phyloP scores from a whole-genome alignment of 2,797 vertebrate species.

The Naso thynnoides region DNA sequence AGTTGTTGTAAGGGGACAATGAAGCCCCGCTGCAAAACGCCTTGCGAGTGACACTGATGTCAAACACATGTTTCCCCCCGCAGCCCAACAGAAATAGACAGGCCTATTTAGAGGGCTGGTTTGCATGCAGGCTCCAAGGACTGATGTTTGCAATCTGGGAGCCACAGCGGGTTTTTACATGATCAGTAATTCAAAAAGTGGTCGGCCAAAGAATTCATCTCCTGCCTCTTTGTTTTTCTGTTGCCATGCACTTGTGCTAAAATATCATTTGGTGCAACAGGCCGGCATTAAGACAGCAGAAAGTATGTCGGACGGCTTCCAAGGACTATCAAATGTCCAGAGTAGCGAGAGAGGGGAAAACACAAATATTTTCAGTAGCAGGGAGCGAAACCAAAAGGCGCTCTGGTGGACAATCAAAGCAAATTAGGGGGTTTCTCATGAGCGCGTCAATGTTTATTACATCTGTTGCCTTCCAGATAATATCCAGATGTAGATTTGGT shows the following conservation, averaged over 20 bases:
- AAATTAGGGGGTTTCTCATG: conserved; percentile 80
- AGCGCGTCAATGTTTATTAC: conserved; percentile 72
- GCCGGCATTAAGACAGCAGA: conserved; percentile 79
- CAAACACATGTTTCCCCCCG: conserved; percentile 87
- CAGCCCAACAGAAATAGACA: conserved; percentile 87
- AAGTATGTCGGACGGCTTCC: conserved; percentile 77
- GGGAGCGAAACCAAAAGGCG: conserved; percentile 74
- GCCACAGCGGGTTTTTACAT: conserved; percentile 89
- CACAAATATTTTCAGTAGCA: conserved; percentile 81
- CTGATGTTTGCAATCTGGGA: conserved; percentile 90
- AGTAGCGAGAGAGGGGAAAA: conserved; percentile 71
- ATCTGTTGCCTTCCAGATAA: conserved; percentile 75
- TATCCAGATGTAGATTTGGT: conserved; percentile 76
- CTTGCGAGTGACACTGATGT: conserved; percentile 83
- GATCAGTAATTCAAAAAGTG: conserved; percentile 90
- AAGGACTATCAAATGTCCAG: conserved; percentile 80
- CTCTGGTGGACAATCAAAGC: conserved; percentile 76
- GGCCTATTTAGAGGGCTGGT: conserved; percentile 87
- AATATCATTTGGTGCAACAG: conserved; percentile 81
- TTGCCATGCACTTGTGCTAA: conserved; percentile 89
- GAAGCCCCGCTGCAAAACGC: conserved; percentile 69
- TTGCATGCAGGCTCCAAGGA: conserved; percentile 85
- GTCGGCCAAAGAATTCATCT: conserved; percentile 86
- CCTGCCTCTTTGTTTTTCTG: conserved; percentile 86
- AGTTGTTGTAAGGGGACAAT: conserved; percentile 65